phyloP scores from a whole-genome alignment of 2,113 vertebrate species.

The Xiphophorus maculatus region DNA sequence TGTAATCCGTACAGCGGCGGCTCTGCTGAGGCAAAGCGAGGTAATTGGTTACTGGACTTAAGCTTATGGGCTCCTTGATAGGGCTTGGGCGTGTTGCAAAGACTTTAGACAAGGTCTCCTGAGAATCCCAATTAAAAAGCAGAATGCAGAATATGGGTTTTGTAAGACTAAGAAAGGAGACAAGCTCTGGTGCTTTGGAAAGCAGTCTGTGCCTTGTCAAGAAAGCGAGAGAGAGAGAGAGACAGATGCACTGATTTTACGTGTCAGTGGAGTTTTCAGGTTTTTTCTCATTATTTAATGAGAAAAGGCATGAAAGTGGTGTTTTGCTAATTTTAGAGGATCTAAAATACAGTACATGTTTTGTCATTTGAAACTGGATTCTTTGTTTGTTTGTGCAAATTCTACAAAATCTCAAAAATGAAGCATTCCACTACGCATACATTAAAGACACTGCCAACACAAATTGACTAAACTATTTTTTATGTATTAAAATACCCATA shows the following conservation, averaged over 20 bases:
- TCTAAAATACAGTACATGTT: too few species aligned
- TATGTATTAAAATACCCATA: too few species aligned
- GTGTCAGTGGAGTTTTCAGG: constrained; percentile 19
- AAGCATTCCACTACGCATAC: neutral
- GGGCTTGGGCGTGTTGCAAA: constrained; percentile 61
- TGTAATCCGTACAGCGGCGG: constrained; percentile 55
- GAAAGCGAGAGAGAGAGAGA: constrained; percentile 3
- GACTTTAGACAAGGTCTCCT: constrained; percentile 66
- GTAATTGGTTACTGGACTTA: constrained; percentile 78
- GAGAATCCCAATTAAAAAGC: constrained; percentile 79
- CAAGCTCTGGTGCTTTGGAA: constrained; percentile 48
- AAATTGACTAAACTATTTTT: neutral
- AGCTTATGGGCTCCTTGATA: constrained; percentile 57
- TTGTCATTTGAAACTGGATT: too few species aligned
- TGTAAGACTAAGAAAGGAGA: constrained; percentile 61
- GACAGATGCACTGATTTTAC: constrained; percentile 33
- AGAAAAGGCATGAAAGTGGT: neutral
- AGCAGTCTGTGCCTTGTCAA: constrained; percentile 38
- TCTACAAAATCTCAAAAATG: neutral
- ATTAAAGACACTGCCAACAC: neutral
- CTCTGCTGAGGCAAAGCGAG: constrained; percentile 56
- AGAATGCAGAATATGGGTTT: constrained; percentile 65
- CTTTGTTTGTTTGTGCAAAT: neutral
- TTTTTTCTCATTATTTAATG: constrained; percentile 9
- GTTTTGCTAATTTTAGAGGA: neutral